Base-by-base conservation (phyloP, 2,113 vertebrate species). In the Triplophysa rosa region DNA sequence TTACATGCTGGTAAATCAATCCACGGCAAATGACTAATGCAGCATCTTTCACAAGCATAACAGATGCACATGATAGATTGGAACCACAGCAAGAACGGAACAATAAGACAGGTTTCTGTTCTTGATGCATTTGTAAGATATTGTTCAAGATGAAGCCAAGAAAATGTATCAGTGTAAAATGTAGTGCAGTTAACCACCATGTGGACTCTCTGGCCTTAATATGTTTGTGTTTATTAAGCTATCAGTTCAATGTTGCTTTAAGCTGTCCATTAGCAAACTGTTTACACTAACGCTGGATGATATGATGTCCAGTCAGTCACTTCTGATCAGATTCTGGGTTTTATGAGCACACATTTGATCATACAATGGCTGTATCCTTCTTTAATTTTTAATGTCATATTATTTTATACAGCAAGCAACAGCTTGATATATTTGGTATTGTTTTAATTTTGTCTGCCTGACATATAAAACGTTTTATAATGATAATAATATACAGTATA, bases 1-100 rank as follows among this genome's bases (percentile, higher is more conserved):
- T n/a, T 12, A 24, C 54, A 42, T 73, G 70, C 54, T 73, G 29
- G 70, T 42, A 73, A 59, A 73, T 73, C 54, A 59, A 59, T 61
- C 56, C 70, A 59, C 21, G 33, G 52, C 52, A 10, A n/a, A 52
- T 73, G 56, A 42, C 56, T 62, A 73, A 59, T 45, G 14, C 56
- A 61, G 1, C 8, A 13, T 26, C 37, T 58, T 52, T 71, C 49
- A 16, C 13, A 52, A 16, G 49, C 7, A 8, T 21, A n/a, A 58
- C 17, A 56, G 6, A 19, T 52, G 16, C 19, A 12, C 58, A 61
- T 61, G 58, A 45, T 19, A 63, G 40, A 21, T 40, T 45, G 21
- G 74, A 66, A 37, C 40, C 16, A 77, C 45, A 77, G 21, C 23
- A 33, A 64, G 12, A 65, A 54, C 12, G 2, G 33, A 45, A 26